phyloP scores from a whole-genome alignment of 2,797 vertebrate species.

The Chiloscyllium punctatum region DNA sequence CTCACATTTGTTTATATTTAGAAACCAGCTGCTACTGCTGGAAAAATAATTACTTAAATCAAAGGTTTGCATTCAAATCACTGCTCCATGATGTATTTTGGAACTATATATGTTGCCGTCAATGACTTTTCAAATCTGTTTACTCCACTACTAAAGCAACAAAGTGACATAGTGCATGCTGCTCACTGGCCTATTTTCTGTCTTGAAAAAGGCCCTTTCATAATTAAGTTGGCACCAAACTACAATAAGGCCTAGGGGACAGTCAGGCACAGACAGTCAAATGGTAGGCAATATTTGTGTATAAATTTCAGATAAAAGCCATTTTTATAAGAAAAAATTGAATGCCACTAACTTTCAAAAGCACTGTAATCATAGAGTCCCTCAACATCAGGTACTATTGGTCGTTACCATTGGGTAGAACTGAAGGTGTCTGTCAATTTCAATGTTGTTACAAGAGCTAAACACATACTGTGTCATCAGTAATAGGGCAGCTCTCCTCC shows the following conservation, averaged over 20 bases:
- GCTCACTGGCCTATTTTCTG: not conserved
- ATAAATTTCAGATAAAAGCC: not conserved
- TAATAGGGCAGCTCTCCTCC: not conserved
- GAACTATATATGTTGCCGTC: not conserved
- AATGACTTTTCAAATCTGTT: not conserved
- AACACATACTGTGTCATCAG: not conserved
- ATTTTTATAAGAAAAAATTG: not conserved
- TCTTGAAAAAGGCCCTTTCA: not conserved
- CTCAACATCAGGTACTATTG: not conserved
- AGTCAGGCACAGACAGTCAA: not conserved
- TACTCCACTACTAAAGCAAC: not conserved
- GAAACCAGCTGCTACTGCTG: constrained; percentile 27
- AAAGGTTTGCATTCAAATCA: not conserved
- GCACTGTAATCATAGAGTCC: not conserved
- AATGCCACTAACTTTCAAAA: not conserved
- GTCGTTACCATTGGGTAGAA: not conserved
- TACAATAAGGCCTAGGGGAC: not conserved
- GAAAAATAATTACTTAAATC: constrained; percentile 22
- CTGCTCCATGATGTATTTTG: not conserved
- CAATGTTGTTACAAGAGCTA: not conserved
- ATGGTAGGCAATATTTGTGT: not conserved
- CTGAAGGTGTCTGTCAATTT: not conserved
- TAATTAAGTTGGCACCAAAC: not conserved
- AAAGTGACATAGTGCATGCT: not conserved
- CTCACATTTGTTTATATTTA: constrained; percentile 6